phyloP scores from a whole-genome alignment of 2,797 vertebrate species.

The Clangula hyemalis region DNA sequence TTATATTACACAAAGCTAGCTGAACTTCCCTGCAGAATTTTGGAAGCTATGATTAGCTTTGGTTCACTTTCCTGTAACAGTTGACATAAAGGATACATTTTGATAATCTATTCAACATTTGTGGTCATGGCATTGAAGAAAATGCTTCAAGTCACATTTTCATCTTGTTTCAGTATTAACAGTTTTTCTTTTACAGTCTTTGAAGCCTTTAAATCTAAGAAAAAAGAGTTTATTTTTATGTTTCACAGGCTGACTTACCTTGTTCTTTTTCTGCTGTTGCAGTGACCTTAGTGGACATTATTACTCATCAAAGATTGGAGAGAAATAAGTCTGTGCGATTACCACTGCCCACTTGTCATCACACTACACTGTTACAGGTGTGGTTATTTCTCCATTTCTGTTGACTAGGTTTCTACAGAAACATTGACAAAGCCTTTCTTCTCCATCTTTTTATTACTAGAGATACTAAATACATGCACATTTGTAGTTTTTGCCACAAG shows the following conservation, averaged over 20 bases:
- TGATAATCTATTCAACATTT: slow-evolving; percentile 7
- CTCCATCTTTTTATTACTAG: background rate
- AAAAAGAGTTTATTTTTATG: slow-evolving; percentile 37
- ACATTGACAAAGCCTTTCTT: background rate
- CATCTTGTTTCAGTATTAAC: slow-evolving; percentile 72
- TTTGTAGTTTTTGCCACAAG: slow-evolving; percentile 17
- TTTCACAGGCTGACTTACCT: slow-evolving; percentile 10
- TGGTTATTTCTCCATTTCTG: slow-evolving; percentile 10
- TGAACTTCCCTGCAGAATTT: slow-evolving; percentile 33
- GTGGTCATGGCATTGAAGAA: slow-evolving; percentile 78
- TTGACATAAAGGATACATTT: slow-evolving; percentile 48
- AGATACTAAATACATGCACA: slow-evolving; percentile 5
- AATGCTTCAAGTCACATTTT: slow-evolving; percentile 79
- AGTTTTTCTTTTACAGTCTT: slow-evolving; percentile 52
- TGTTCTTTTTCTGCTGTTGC: slow-evolving; percentile 36
- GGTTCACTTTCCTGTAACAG: slow-evolving; percentile 23
- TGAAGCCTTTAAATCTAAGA: slow-evolving; percentile 56
- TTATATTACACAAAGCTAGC: background rate
- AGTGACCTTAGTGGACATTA: slow-evolving; percentile 4
- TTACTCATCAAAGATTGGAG: background rate
- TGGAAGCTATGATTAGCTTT: slow-evolving; percentile 60
- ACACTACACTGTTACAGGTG: background rate
- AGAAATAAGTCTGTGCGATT: slow-evolving; percentile 9
- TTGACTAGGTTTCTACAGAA: slow-evolving; percentile 5
- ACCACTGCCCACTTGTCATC: background rate